phyloP scores from a whole-genome alignment of 2,797 vertebrate genomes.

The Spinibarbus caldwelli region DNA sequence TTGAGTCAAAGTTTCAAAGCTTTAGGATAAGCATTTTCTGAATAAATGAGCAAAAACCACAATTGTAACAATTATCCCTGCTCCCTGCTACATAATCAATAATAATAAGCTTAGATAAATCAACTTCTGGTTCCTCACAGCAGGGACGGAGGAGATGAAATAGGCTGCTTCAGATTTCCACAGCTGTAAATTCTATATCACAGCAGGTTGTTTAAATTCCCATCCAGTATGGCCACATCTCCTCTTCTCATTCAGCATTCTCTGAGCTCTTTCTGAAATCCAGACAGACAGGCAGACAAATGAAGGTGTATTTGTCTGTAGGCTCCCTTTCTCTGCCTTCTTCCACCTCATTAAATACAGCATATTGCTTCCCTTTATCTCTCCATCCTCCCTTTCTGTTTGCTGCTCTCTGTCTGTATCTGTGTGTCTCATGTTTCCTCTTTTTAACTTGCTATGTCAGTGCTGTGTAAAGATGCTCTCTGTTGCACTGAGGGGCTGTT shows the following conservation, averaged over 20 bases:
- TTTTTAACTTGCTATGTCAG: constrained; percentile 11
- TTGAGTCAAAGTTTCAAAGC: not conserved
- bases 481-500: constrained; percentile 19
- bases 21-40: not conserved
- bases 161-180: not conserved
- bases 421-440: constrained; percentile 39
- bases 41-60: not conserved
- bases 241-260: constrained; percentile 19
- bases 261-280: not conserved
- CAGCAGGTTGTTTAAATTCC: constrained; percentile 36
- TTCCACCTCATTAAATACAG: constrained; percentile 20
- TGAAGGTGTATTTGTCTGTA: constrained; percentile 11
- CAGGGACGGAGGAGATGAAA: constrained; percentile 14
- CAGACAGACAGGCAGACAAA: not conserved
- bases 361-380: constrained; percentile 3
- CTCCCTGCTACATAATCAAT: constrained; percentile 26
- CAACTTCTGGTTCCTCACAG: constrained; percentile 18
- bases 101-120: constrained; percentile 24
- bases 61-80: constrained; percentile 6
- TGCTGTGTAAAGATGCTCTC: constrained; percentile 12
- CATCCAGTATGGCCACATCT: not conserved
- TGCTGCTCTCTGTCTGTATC: not conserved
- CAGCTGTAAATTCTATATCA: no score
- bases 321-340: constrained; percentile 4
- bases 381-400: constrained; percentile 5